Percentiles rank a stretch among this genome's conserved stretches.
Conservation (phyloP, 1,140 invertebrate species). For the Cydia amplana region DNA sequence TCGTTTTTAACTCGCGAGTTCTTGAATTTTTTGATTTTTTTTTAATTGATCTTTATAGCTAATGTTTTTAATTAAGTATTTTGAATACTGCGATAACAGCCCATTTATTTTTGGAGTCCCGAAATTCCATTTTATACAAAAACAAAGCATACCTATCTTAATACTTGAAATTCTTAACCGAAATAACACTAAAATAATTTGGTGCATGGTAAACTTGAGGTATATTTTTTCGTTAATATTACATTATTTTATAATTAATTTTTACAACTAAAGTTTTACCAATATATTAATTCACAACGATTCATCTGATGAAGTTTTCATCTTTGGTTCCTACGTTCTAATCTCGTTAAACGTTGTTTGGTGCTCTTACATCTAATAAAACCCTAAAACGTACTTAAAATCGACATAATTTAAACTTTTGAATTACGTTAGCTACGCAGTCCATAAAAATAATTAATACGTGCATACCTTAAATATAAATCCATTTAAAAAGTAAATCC, state of each 20-base stretch:
- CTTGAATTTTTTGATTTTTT: slow-evolving; percentile 34
- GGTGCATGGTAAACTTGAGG: slow-evolving; percentile 78
- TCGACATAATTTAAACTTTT: slow-evolving; percentile 28
- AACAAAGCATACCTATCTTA: slow-evolving; percentile 38
- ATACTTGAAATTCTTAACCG: slow-evolving; percentile 57
- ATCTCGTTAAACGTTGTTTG: slow-evolving; percentile 62
- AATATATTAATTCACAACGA: slow-evolving; percentile 67
- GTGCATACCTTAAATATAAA: neutral
- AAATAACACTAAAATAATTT: slow-evolving; percentile 71
- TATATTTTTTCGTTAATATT: slow-evolving; percentile 59
- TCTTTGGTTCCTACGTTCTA: slow-evolving; percentile 73
- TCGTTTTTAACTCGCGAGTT: neutral
- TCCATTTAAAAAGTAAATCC: slow-evolving; percentile 1
- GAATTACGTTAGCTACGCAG: slow-evolving; percentile 22
- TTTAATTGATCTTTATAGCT: neutral
- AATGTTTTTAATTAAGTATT: neutral
- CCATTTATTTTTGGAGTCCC: slow-evolving; percentile 5
- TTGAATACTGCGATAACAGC: slow-evolving; percentile 25
- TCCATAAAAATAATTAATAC: slow-evolving; percentile 22
- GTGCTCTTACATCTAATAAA: slow-evolving; percentile 55
- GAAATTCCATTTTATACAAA: slow-evolving; percentile 21
- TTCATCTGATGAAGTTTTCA: slow-evolving; percentile 75
- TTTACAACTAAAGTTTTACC: slow-evolving; percentile 46
- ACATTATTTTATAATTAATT: slow-evolving; percentile 38
- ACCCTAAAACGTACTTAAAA: slow-evolving; percentile 34